Evolutionary conservation across 2,797 vertebrate genomes (phyloP).

Genomic region (Syngnathus acus): DNA sequence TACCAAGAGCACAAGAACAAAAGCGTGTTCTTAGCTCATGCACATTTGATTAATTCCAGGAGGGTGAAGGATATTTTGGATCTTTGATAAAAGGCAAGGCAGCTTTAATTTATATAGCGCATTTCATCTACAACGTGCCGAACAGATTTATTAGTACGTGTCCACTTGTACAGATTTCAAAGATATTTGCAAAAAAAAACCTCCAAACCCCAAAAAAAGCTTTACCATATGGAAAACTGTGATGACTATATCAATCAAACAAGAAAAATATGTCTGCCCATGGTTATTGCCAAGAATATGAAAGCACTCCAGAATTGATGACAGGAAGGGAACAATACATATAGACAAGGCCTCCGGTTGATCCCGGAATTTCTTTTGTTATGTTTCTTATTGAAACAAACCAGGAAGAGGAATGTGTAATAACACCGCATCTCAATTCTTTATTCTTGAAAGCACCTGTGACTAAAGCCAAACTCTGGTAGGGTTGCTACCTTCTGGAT

Average conservation of each 20-base stretch:
- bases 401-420: background rate
- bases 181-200: too few relatives aligned
- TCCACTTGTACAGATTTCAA: too few relatives aligned
- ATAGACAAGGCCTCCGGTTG: background rate
- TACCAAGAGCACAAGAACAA: background rate
- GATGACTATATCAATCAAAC: background rate
- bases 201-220: too few relatives aligned
- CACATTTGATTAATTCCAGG: background rate
- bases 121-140: too few relatives aligned
- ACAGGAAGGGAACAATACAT: background rate
- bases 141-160: too few relatives aligned
- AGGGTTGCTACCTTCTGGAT: too few relatives aligned
- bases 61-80: background rate
- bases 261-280: background rate
- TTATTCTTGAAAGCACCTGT: too few relatives aligned
- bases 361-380: background rate
- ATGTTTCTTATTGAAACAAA: background rate
- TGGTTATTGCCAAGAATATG: constrained; percentile 1
- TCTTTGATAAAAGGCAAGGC: too few relatives aligned
- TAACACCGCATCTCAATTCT: too few relatives aligned
- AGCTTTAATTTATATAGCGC: too few relatives aligned
- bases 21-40: background rate
- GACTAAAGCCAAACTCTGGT: too few relatives aligned
- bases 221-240: background rate
- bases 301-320: background rate